Evolutionary conservation across 2,113 vertebrate species (phyloP).

Genomic region (Anolis sagrei): DNA sequence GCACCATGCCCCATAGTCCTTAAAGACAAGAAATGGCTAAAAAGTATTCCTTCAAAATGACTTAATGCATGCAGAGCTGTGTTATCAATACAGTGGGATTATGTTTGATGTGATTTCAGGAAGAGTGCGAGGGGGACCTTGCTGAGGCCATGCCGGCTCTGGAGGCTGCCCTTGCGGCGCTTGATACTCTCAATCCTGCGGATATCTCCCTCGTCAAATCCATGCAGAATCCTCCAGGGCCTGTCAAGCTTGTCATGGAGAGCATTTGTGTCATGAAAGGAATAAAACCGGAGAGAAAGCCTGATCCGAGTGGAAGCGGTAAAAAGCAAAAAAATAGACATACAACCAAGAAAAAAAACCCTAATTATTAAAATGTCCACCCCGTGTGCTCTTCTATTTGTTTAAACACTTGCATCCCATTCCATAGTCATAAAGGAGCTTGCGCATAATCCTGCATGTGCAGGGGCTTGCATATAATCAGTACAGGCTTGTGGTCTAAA

Average conservation of each 20-base stretch:
- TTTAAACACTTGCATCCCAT: background rate
- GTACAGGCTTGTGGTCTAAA: background rate
- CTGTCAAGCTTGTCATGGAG: conserved; percentile 94
- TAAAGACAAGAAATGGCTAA: background rate
- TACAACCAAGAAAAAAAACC: too few species aligned
- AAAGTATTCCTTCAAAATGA: background rate
- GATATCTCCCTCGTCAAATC: conserved; percentile 92
- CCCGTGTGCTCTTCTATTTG: background rate
- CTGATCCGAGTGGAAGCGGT: conserved; percentile 88
- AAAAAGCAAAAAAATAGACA: background rate
- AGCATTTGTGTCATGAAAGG: conserved; percentile 94
- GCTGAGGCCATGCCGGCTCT: conserved; percentile 91
- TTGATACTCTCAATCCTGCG: conserved; percentile 89
- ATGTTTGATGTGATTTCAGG: conserved; percentile 72
- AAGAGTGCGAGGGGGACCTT: conserved; percentile 92
- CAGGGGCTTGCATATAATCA: background rate
- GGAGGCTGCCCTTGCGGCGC: conserved; percentile 85
- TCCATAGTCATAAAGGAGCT: background rate
- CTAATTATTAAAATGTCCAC: too few species aligned
- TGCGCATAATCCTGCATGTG: too few species aligned
- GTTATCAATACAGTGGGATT: background rate
- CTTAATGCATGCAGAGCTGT: background rate
- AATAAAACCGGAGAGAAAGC: conserved; percentile 89
- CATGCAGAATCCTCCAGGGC: conserved; percentile 91
- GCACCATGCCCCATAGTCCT: background rate